Conservation (phyloP, 2,888 invertebrate genomes). For the Gonocerus acuteangulatus region DNA sequence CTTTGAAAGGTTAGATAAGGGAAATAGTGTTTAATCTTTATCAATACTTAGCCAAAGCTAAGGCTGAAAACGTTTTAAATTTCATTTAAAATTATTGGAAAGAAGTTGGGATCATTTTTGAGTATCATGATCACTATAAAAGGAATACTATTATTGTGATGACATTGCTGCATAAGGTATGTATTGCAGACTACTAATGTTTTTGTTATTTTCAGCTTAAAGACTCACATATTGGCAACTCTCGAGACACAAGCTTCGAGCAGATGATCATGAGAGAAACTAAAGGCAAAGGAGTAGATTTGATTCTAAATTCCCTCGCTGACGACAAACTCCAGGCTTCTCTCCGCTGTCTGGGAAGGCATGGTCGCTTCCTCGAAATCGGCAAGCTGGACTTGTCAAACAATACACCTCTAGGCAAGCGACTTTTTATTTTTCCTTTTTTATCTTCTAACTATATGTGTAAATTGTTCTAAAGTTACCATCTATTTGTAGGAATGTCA, state of each 20-base stretch:
- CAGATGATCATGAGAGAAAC: conserved; percentile 78
- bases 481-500: conserved; percentile 59
- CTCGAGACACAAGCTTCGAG: conserved; percentile 89
- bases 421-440: neutral
- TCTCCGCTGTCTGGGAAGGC: conserved; percentile 80
- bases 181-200: too few relatives aligned
- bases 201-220: conserved; percentile 50
- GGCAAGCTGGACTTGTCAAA: conserved; percentile 95
- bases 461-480: too few relatives aligned
- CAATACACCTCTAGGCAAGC: conserved; percentile 63
- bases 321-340: conserved; percentile 92
- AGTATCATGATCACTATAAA: too few relatives aligned
- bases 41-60: too few relatives aligned
- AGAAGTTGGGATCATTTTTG: too few relatives aligned
- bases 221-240: conserved; percentile 79
- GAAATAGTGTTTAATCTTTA: too few relatives aligned
- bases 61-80: too few relatives aligned
- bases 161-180: too few relatives aligned
- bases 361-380: conserved; percentile 95
- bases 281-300: conserved; percentile 82
- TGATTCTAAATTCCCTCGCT: conserved; percentile 93
- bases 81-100: too few relatives aligned
- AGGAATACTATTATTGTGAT: too few relatives aligned
- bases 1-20: too few relatives aligned
- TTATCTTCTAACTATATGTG: neutral